Base-by-base conservation (phyloP, 2,888 invertebrate species). In the Eupelmus urozonus region DNA sequence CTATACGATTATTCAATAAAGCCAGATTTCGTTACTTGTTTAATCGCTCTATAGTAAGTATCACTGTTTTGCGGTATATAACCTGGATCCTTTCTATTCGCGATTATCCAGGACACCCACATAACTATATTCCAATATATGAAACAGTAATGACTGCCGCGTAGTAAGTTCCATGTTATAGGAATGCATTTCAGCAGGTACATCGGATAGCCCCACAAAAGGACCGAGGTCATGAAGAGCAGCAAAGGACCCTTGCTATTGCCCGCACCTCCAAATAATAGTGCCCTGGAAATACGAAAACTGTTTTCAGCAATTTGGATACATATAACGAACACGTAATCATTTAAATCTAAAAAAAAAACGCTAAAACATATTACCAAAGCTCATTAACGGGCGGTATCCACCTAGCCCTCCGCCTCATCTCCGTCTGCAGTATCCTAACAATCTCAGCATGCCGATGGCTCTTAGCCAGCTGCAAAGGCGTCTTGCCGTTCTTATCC, bases 151-250 rank as follows among this genome's bases (percentile, higher is more conserved):
- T 97, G 97, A 0, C 96, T 96, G 0, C 95, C 94, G 0, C 96
- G 92, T 53, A 97, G 90, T 7, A 96, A 94, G 87, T 97, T 95
- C 97, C 97, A 97, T 0, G 97, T 97, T 55, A 96, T 92, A 0
- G 97, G 97, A 81, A 97, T 94, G 84, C 96, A 96, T 93, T 96
- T 93, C 80, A 97, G 93, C 85, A 97, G 92, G 87, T 97, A 98
- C 96, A 97, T 96, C 0, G 97, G 97, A 89, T 97, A 97, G 9
- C 96, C 97, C 97, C 97, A 97, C 27, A 96, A 90, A 4, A 97
- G 90, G 11, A 97, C 95, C 0, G 96, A 96, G 78, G 95, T 93
- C 85, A 97, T 91, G 87, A 97, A 97, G 86, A 97, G 93, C 34
- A 97, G 90, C 23, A 97, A 89, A 0, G 97, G 97, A 18, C 96